Conservation (phyloP, 2,797 vertebrate species). For the Pelobates cultripes region DNA sequence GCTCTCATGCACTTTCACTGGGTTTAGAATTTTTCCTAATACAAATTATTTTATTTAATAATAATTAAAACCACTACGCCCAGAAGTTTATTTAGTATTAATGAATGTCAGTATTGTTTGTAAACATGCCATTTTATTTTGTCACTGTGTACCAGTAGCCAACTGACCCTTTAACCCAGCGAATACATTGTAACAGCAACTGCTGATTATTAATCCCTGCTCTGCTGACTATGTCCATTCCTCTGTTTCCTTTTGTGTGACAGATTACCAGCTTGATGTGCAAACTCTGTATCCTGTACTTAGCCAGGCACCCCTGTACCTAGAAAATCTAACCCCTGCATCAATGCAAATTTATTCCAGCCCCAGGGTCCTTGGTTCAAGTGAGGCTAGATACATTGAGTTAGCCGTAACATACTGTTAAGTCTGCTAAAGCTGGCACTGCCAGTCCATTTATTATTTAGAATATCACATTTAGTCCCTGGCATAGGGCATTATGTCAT, state of each 20-base stretch:
- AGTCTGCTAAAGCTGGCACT: neutral
- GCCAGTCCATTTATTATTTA: neutral
- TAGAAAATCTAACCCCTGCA: neutral
- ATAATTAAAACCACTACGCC: too few relatives aligned
- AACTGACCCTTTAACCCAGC: constrained; percentile 14
- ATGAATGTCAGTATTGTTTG: neutral
- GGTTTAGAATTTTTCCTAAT: too few relatives aligned
- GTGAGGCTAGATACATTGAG: neutral
- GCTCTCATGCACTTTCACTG: too few relatives aligned
- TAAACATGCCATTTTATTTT: neutral
- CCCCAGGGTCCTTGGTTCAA: neutral
- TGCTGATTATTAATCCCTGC: constrained; percentile 29
- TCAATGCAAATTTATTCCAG: neutral
- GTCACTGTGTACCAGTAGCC: neutral
- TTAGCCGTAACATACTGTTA: neutral
- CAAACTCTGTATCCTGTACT: neutral
- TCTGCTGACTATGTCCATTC: constrained; percentile 36
- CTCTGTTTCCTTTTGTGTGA: constrained; percentile 12
- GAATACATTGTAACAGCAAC: neutral
- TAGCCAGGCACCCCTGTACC: neutral
- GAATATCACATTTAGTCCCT: neutral
- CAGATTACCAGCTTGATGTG: constrained; percentile 28
- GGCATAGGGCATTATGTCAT: neutral
- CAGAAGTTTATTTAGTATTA: neutral
- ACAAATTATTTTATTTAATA: too few relatives aligned